Evolutionary conservation across 2,797 vertebrate species (phyloP).

Genomic region (Platyrinchus mystaceus): DNA sequence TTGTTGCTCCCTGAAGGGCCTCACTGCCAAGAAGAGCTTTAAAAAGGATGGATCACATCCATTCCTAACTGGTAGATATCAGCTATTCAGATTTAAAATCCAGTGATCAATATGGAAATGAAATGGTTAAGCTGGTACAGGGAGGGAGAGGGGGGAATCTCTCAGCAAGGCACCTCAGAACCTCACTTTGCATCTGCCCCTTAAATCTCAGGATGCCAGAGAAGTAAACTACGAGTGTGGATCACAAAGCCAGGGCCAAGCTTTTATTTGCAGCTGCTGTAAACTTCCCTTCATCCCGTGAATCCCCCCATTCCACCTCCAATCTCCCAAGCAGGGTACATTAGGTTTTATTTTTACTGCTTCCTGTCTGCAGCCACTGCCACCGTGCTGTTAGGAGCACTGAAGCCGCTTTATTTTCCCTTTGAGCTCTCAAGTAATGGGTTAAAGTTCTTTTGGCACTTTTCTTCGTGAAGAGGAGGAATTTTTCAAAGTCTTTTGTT

Average conservation of each 20-base stretch:
- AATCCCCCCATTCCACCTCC: neutral
- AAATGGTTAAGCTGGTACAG: neutral
- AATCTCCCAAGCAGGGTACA: neutral
- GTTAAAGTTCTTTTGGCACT: conserved; percentile 53
- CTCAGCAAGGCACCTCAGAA: neutral
- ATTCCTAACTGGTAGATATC: neutral
- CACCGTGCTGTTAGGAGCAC: neutral
- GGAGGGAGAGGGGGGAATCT: neutral
- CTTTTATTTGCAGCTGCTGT: neutral
- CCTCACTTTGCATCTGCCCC: neutral
- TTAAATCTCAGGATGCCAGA: neutral
- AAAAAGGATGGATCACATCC: neutral
- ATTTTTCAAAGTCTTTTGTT: conserved; percentile 55
- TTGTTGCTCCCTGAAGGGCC: neutral
- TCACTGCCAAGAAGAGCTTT: neutral
- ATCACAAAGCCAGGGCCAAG: neutral
- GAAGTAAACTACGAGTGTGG: neutral
- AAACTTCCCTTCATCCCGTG: neutral
- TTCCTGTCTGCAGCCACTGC: neutral
- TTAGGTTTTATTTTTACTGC: conserved; percentile 2
- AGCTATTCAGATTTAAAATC: neutral
- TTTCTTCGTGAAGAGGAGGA: neutral
- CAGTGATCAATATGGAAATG: neutral
- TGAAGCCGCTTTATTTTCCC: neutral
- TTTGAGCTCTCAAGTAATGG: conserved; percentile 2